Percentiles rank a stretch among this genome's conserved stretches.
phyloP scores from a whole-genome alignment of 2,113 vertebrate species.

The Acanthochromis polyacanthus region DNA sequence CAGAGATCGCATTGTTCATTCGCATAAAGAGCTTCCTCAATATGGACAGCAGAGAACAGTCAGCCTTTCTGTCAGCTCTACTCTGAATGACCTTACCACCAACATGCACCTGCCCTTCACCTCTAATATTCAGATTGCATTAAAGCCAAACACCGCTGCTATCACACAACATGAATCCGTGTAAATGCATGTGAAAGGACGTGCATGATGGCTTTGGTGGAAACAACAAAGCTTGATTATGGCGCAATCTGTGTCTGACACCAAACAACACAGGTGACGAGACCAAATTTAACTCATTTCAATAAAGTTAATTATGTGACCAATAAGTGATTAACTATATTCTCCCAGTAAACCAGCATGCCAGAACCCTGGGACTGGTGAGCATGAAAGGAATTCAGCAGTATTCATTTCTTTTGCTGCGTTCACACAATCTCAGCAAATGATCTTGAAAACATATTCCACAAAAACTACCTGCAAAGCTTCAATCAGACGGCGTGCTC shows the following conservation, averaged over 20 bases:
- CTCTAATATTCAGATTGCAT: conserved; percentile 31
- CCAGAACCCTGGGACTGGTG: too few species aligned
- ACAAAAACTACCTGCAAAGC: too few species aligned
- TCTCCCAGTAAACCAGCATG: too few species aligned
- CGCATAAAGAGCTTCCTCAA: conserved; percentile 72
- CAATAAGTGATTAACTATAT: too few species aligned
- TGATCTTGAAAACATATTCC: too few species aligned
- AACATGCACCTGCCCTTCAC: conserved; percentile 69
- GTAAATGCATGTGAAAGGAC: neutral
- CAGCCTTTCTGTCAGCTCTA: conserved; percentile 68
- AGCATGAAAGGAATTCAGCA: too few species aligned
- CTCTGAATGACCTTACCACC: conserved; percentile 64
- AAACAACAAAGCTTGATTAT: too few species aligned
- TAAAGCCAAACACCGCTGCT: conserved; percentile 3
- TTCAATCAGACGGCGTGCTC: conserved; percentile 26
- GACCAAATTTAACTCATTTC: neutral
- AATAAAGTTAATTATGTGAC: neutral
- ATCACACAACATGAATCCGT: neutral
- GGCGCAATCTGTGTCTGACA: too few species aligned
- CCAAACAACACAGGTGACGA: too few species aligned
- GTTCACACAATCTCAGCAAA: too few species aligned
- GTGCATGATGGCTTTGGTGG: neutral
- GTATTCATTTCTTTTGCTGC: too few species aligned
- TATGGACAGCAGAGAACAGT: conserved; percentile 75
- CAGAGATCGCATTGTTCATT: conserved; percentile 81